These are phyloP conservation scores for Alsophila aescularia DNA, from an alignment of 2,888 invertebrate species.

Conservation along the genomic window DNA sequence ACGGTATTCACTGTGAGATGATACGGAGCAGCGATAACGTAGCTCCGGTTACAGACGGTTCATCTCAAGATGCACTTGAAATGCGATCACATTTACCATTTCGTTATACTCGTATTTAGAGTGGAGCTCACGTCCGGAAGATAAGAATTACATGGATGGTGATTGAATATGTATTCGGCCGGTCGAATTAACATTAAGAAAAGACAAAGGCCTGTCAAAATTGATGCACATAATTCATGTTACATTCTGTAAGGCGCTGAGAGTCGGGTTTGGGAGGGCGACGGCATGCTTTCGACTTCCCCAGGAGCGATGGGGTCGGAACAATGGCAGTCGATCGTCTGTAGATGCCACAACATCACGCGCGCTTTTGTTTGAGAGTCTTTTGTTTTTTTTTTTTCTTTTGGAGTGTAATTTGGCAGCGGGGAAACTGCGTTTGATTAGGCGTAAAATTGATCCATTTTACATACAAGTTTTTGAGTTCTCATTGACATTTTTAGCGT, in stretches of 20 bases:
- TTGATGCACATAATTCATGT: constrained; percentile 79
- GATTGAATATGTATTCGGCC: constrained; percentile 39
- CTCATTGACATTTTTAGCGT: not conserved
- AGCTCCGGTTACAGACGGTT: constrained; percentile 55
- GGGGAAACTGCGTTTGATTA: constrained; percentile 53
- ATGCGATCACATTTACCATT: constrained; percentile 51
- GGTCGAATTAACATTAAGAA: constrained; percentile 59
- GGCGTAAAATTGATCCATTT: constrained; percentile 57
- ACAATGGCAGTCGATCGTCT: constrained; percentile 65
- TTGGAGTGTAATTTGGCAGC: constrained; percentile 63
- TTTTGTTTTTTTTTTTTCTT: constrained; percentile 67
- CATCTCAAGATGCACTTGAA: constrained; percentile 64
- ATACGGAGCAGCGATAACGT: constrained; percentile 36
- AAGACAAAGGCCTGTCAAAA: constrained; percentile 64
- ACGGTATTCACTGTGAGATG: constrained; percentile 49
- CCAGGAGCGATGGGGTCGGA: constrained; percentile 54
- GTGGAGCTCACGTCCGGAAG: constrained; percentile 26
- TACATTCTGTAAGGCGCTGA: constrained; percentile 42
- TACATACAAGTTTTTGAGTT: constrained; percentile 41
- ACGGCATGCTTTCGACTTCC: constrained; percentile 50
- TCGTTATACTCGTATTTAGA: constrained; percentile 36
- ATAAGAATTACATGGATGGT: constrained; percentile 39
- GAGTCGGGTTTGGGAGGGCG: constrained; percentile 42
- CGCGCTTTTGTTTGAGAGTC: constrained; percentile 61
- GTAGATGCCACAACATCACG: constrained; percentile 64